Evolutionary conservation across 2,113 vertebrate species (phyloP).

Genomic region (Limnothrissa miodon): DNA sequence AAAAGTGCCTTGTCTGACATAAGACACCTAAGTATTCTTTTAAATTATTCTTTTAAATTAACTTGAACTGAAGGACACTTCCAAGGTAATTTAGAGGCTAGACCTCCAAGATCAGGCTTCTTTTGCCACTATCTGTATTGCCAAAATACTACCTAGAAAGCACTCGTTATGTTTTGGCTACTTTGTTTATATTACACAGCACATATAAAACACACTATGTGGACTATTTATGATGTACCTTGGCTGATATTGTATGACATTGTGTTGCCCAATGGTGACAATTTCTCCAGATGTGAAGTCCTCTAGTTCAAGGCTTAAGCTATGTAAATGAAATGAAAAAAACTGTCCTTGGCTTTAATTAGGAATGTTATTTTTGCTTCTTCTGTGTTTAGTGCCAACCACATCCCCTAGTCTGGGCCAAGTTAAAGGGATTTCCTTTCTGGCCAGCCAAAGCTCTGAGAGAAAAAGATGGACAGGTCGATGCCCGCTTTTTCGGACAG

Average conservation of each 20-base stretch:
- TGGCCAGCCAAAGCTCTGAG: slow-evolving; percentile 98
- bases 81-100: too few species aligned
- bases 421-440: slow-evolving; percentile 98
- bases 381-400: slow-evolving; percentile 84
- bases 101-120: too few species aligned
- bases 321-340: too few species aligned
- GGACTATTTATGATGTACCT: not conserved
- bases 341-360: not conserved
- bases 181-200: not conserved
- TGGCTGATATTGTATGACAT: not conserved
- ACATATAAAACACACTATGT: not conserved
- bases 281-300: too few species aligned
- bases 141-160: too few species aligned
- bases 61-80: too few species aligned
- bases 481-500: slow-evolving; percentile 97
- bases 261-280: too few species aligned
- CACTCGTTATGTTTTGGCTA: not conserved
- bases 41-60: too few species aligned
- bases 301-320: too few species aligned
- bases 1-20: too few species aligned
- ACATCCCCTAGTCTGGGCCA: slow-evolving; percentile 96
- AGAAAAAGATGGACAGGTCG: slow-evolving; percentile 96
- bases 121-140: too few species aligned
- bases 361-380: not conserved
- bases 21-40: too few species aligned